Evolutionary conservation across 2,888 invertebrate genomes (phyloP).

Genomic region (Nephrotoma guestfalica): DNA sequence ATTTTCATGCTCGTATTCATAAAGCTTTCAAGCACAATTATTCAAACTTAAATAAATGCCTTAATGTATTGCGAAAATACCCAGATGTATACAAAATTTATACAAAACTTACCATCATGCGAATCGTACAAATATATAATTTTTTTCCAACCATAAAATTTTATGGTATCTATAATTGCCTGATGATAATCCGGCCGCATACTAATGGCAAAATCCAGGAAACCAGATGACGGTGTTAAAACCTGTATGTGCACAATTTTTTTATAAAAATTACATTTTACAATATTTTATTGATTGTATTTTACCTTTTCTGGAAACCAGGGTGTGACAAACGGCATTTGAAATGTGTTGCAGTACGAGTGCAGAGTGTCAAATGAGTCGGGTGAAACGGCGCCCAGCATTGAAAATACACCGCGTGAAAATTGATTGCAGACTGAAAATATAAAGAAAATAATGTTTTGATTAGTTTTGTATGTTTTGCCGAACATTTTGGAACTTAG

Average conservation of each 20-base stretch:
- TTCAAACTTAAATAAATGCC: no score
- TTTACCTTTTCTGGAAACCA: conserved; percentile 85
- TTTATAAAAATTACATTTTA: neutral
- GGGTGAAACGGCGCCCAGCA: conserved; percentile 82
- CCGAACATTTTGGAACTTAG: no score
- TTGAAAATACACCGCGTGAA: conserved; percentile 73
- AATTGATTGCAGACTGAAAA: conserved; percentile 79
- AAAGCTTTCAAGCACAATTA: neutral
- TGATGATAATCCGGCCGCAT: conserved; percentile 92
- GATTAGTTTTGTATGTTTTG: no score
- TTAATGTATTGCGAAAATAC: neutral
- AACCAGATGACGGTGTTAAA: conserved; percentile 74
- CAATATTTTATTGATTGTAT: conserved; percentile 14
- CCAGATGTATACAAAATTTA: neutral
- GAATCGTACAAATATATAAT: conserved; percentile 68
- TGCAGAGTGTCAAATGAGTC: conserved; percentile 91
- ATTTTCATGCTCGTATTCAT: neutral
- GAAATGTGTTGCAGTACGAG: conserved; percentile 88
- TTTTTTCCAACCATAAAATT: conserved; percentile 72
- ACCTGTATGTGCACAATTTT: conserved; percentile 39
- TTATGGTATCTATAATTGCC: conserved; percentile 88
- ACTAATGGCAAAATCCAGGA: conserved; percentile 79
- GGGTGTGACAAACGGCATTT: conserved; percentile 88
- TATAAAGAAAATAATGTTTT: conserved; percentile 13
- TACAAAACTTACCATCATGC: conserved; percentile 49